Evolutionary conservation across 2,888 invertebrate species (phyloP), one percentile per base, ranked within the genome.

Genomic region (Folsomia candida): DNA sequence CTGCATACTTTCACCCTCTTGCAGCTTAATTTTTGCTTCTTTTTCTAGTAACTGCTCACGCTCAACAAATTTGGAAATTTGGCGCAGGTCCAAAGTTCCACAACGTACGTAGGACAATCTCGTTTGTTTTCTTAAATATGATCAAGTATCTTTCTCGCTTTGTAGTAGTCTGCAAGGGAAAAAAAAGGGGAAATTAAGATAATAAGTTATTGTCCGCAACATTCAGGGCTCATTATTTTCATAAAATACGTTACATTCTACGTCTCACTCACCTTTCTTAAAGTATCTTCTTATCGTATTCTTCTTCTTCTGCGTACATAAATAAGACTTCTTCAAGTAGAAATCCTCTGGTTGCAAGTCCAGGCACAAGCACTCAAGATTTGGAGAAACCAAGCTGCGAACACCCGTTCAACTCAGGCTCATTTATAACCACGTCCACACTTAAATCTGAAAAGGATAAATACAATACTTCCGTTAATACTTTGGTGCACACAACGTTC

Each of bases 1-100:
- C 85, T 91, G 90, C 91, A 91, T 91, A 89, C 89, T 90, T 26
- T 59, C 72, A 51, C 58, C 59, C 68, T 65, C 20, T 4, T 3
- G 24, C 27, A 54, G 54, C 54, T 54, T 54, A 54, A 54, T 54
- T 54, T 54, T 54, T 54, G 54, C 54, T 54, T 54, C 54, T 6
- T 64, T 64, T 47, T 29, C 51, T 9, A 22, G 14, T 62, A 61
- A 61, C 62, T 61, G 29, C 27, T 61, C 28, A 61, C 29, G 27
- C 62, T 54, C 54, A 14, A 4, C 54, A 54, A 54, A 54, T 22
- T 18, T 14, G 29, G 62, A 26, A 64, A 29, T 22, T 29, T 28
- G 62, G 62, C 62, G 14, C 28, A 9, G 20, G 25, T 64, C 47
- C 62, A 64, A 64, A 64, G 14, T 47, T 64, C 47, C 51, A n/a